These are phyloP conservation scores for Tarsius wallacei DNA, from an alignment of 2,797 vertebrate species.

Conservation along the genomic window DNA sequence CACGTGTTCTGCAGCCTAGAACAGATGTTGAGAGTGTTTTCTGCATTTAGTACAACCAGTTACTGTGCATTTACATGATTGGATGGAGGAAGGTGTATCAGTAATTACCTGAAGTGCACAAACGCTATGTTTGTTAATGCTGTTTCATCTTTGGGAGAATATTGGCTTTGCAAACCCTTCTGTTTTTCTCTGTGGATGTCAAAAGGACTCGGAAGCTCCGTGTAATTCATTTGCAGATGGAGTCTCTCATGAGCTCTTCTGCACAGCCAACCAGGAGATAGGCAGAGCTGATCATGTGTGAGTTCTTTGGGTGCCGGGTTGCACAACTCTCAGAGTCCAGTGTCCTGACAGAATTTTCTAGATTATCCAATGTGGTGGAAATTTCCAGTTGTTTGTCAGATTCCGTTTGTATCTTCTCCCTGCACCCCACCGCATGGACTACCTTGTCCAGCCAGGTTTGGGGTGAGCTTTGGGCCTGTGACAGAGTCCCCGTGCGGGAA, in stretches of 20 bases:
- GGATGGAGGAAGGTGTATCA: background rate
- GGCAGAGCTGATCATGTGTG: background rate
- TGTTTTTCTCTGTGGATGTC: background rate
- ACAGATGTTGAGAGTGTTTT: background rate
- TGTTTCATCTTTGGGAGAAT: background rate
- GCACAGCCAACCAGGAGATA: background rate
- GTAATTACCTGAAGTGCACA: slow-evolving; percentile 32
- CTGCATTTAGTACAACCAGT: background rate
- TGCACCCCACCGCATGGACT: background rate
- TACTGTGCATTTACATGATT: background rate
- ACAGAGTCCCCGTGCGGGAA: background rate
- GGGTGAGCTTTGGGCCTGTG: background rate
- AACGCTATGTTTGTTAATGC: background rate
- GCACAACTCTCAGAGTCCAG: background rate
- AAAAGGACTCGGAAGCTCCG: background rate
- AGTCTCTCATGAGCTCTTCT: background rate
- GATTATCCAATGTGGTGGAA: background rate
- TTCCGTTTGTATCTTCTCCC: background rate
- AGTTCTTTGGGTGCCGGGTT: background rate
- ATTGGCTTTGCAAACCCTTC: slow-evolving; percentile 17
- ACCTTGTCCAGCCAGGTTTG: background rate
- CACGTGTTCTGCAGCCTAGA: background rate
- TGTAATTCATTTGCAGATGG: background rate
- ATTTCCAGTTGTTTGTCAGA: background rate
- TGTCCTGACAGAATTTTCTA: slow-evolving; percentile 17